Evolutionary conservation across 2,888 invertebrate species (phyloP), one percentile per base, ranked within the genome.

Genomic region (Cryptus armator): DNA sequence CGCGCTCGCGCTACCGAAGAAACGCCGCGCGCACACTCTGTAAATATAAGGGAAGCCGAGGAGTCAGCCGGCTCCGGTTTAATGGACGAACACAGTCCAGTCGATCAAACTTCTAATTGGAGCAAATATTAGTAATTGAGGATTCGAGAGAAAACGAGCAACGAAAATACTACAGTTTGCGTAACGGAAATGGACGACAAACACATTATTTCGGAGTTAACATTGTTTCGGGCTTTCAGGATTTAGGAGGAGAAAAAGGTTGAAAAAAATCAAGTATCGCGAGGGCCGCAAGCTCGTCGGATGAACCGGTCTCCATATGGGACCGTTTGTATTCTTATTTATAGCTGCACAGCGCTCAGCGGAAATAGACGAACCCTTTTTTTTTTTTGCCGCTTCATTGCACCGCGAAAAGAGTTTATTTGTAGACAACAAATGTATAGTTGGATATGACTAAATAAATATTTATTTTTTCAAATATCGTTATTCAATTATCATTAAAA

Each of bases 31-130:
- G n/a, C 64, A 44, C 59, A 37, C 53, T 66, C 12, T 72, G 66
- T 66, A 70, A 81, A 70, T 75, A 81, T n/a, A 44, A 24, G n/a
- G 46, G 62, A 24, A 37, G 12, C 68, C 32, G 16, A 70, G 51
- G 76, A 70, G 51, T 24, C 24, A 75, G 70, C 9, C 6, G 62
- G n/a, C 44, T 77, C 46, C 24, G 24, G 79, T 59, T 68, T 16
- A 7, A 64, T 71, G 48, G 66, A 83, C 79, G 74, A 43, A 43
- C 37, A 43, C 37, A 10, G 76, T 62, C 44, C 74, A 62, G 43
- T 64, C 62, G 46, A 77, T 56, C 48, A 70, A 81, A 74, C 51
- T 70, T 74, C 64, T 79, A 83, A 83, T 83, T 75, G 62, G 78
- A 46, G 78, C 32, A 83, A 83, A 83, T 64, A 71, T 19, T 72